Base-by-base conservation (phyloP, 2,797 vertebrate genomes). In the Euthynnus affinis region DNA sequence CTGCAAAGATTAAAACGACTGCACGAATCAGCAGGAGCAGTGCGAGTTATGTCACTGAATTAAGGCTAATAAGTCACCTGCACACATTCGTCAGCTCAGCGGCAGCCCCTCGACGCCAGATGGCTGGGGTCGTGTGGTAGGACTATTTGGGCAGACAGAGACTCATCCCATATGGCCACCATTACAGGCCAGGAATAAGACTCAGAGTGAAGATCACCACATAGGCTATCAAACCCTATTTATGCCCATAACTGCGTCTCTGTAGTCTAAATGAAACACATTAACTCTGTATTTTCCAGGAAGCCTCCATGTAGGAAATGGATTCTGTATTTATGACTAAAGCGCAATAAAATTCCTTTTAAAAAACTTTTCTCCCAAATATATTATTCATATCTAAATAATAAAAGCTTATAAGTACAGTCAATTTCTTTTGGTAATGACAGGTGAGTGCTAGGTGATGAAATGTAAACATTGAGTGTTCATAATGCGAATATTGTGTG, bases 101-200 rank as follows among this genome's bases (percentile, higher is more conserved):
- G 0, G 23, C 70, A 57, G 67, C 55, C 29, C 34, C 56, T 71
- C 37, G 60, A 59, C 7, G 59, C 34, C 89, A 89, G 89, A 91
- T 87, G 88, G 85, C 44, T 1, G 25, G 8, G 53, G 22, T 46
- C 9, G 22, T 69, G 57, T 74, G 46, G 37, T 5, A 12, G 22
- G 71, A 62, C 49, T 5, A 69, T 69, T 64, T 17, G 22, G 46
- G 27, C 67, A 81, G 69, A 57, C 56, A 72, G 63, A 75, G 81
- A 76, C 53, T 15, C 69, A 57, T 34, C 76, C 66, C 80, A 63
- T 66, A 80, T 84, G 85, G 76, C 37, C 62, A 25, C 44, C 42
- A 3, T 40, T 44, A 68, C 55, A 85, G 42, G 9, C 8, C 25
- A 69, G 51, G 51, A 74, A 72, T 32, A 18, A 62, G 63, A 74